Base-by-base conservation (phyloP, 2,888 invertebrate genomes). In the Eupeodes luniger region DNA sequence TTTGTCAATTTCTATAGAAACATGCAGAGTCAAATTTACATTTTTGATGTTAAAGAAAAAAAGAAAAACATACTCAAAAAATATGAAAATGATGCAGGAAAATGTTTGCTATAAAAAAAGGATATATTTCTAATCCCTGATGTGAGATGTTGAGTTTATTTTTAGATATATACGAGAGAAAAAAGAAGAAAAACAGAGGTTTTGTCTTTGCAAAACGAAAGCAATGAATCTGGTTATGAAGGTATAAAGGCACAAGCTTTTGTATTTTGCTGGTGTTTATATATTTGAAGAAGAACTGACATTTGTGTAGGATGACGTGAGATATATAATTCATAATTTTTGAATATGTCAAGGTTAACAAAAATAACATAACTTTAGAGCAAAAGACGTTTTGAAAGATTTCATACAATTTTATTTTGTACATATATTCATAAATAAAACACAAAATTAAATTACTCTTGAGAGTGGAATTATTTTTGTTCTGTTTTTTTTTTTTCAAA, bases 11-110 rank as follows among this genome's bases (percentile, higher is more conserved):
- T 40, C 11, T 9, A 40, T 10, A 27, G 40, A 19, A 62, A 19
- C 40, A 70, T 55, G 19, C 14, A 70, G 55, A 70, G 53, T 70
- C 12, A 55, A 55, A 70, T 70, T 70, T 55, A 55, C 70, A 70
- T 70, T 55, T 70, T 70, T 70, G 19, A 70, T 55, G 55, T 55
- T 55, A 12, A 40, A n/a, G 6, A 6, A 70, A 51, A 34, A 27
- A 27, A 27, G 27, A 27, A 66, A 4, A 19, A 49, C 6, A 47
- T 10, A 14, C 47, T 2, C 27, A 27, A 47, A 51, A 44, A 7
- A 9, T 34, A 67, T 19, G 36, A 51, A 49, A 34, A 67, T 49
- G 51, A 34, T 67, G 34, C 49, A 34, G 51, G 67, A 34, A 67
- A 51, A 51, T 67, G 55, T 40, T 70, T 70, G 34, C n/a, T 11